Conservation (phyloP, 2,113 vertebrate genomes). For the Myocastor coypus region DNA sequence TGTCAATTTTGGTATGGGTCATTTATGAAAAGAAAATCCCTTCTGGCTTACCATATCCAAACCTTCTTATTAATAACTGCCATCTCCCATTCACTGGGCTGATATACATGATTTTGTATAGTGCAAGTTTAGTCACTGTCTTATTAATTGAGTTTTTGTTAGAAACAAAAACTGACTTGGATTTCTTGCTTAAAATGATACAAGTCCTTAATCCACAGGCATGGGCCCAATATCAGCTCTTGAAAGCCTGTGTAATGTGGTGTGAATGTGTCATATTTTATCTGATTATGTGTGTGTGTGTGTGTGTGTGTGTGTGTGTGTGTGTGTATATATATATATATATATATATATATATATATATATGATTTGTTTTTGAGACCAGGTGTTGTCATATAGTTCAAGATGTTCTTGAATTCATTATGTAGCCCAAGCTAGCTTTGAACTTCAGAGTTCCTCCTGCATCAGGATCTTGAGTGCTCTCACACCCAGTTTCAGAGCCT, state of each 20-base stretch:
- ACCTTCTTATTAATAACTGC: not conserved
- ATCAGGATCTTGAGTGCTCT: too few relatives aligned
- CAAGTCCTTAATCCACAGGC: not conserved
- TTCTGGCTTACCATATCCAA: slow-evolving; percentile 9
- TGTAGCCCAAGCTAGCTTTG: too few relatives aligned
- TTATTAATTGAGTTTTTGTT: slow-evolving; percentile 25
- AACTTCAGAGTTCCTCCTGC: too few relatives aligned
- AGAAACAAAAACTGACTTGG: too few relatives aligned
- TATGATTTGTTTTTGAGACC: not conserved
- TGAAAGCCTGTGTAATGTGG: not conserved
- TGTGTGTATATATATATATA: too few relatives aligned
- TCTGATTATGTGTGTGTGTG: not conserved
- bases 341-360: too few relatives aligned
- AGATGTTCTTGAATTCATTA: too few relatives aligned
- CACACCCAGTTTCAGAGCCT: too few relatives aligned
- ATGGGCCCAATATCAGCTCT: not conserved
- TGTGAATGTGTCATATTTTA: slow-evolving; percentile 10
- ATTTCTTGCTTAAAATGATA: slow-evolving; percentile 2
- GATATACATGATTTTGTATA: not conserved
- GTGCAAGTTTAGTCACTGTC: not conserved
- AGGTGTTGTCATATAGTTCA: too few relatives aligned
- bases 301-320: too few relatives aligned
- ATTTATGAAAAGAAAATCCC: not conserved
- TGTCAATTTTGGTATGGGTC: not conserved
- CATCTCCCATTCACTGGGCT: not conserved